Base-by-base conservation (phyloP, 1,140 invertebrate genomes). In the Bombus picipes region DNA sequence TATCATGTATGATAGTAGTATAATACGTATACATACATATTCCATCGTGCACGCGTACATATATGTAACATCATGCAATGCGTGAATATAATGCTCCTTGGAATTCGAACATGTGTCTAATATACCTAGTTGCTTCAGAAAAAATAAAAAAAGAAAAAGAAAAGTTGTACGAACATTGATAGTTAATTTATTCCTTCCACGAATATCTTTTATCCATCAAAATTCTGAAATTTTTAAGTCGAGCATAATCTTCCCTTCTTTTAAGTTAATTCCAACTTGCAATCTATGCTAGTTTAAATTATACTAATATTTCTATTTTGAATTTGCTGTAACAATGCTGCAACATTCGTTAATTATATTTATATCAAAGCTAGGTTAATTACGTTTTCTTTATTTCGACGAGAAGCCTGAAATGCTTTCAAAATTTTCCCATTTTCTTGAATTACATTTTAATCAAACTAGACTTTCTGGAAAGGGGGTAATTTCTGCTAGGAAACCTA, bases 61-160 rank as follows among this genome's bases (percentile, higher is more conserved):
- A 41, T 39, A n/a, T 18, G 25, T 12, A 74, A 74, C 73, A 74
- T 74, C 73, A 74, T 74, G 73, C 73, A 43, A 53, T 74, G 43
- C 43, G 73, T 32, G 57, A 62, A 59, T 65, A n/a, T 25, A 15
- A 12, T 65, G 75, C 57, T 34, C 28, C 25, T 39, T 77, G 75
- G 57, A 65, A 62, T 77, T 77, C 37, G 57, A 65, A 62, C 37
- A 76, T 3, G 28, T 32, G n/a, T 32, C 25, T 34, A 39, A 77
- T 15, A 47, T 65, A 65, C 4, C 5, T 47, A 4, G 34, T 34
- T 77, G 10, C 9, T 62, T 65, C 47, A 22, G 47, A 53, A 53
- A 53, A 53, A 53, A 22, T 6, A 6, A 53, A 53, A 53, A 53
- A 53, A 18, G 18, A 6, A 53, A 53, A 18, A 22, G 6, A 22